Conservation (phyloP, 2,113 vertebrate species). For the Choloepus hoffmanni region DNA sequence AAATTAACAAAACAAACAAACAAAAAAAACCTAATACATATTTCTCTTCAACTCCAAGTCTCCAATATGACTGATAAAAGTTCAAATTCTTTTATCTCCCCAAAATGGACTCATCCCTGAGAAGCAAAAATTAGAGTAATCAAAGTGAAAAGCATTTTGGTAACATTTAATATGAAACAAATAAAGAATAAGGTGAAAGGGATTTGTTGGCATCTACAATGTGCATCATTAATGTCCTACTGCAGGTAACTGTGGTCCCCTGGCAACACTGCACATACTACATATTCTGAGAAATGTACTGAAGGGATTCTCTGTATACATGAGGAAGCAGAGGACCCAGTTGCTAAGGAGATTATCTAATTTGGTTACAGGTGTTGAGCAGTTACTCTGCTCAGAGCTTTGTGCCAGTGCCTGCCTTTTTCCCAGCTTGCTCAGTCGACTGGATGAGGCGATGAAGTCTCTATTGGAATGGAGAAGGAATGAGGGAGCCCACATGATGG, state of each 20-base stretch:
- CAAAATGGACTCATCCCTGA: neutral
- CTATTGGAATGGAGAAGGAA: neutral
- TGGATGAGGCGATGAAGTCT: neutral
- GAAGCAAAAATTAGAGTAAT: neutral
- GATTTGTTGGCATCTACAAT: neutral
- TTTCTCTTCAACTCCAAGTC: neutral
- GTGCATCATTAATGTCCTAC: neutral
- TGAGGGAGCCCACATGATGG: neutral
- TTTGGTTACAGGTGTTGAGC: neutral
- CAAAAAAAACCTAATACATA: neutral
- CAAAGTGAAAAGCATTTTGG: neutral
- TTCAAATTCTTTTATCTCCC: neutral
- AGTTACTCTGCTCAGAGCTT: neutral
- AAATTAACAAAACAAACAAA: neutral
- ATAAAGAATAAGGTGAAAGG: constrained; percentile 3
- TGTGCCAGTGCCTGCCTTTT: neutral
- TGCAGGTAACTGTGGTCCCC: neutral
- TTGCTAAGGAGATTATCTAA: constrained; percentile 37
- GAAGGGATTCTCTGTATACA: constrained; percentile 9
- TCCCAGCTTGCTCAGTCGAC: neutral
- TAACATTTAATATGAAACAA: constrained; percentile 35
- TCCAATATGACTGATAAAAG: neutral
- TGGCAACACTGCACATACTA: neutral
- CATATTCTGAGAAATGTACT: constrained; percentile 15
- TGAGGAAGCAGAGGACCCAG: neutral